Evolutionary conservation across 2,113 vertebrate genomes (phyloP), one percentile per base, ranked within the genome.

Genomic region (Oreochromis spilurus): DNA sequence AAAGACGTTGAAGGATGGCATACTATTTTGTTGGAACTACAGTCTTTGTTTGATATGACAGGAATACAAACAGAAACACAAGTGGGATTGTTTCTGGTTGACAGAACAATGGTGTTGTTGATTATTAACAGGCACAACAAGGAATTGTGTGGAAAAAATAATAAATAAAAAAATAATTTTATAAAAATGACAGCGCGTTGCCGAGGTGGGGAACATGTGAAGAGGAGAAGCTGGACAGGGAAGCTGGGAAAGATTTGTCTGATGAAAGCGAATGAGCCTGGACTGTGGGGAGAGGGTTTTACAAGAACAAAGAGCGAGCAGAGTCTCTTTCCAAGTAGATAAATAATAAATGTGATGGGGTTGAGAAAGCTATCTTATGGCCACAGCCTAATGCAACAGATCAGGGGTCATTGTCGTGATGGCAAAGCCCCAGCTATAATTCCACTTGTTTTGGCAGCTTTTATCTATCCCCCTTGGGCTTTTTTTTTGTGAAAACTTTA

Each of bases 261-360:
- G 90, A 86, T 92, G 83, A 88, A 93, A 91, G 53, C 57, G 62
- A 91, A 91, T 75, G 58, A 89, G 78, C 24, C 34, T 67, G 55
- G 19, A 57, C 81, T 54, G 78, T 31, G 83, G 53, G 45, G 80
- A 65, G 77, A 79, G 81, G 67, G 83, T 77, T 79, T 82, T 40
- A 87, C 40, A 77, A 82, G 80, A 75, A 36, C 54, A 62, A 81
- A 80, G 31, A 62, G 77, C 45, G 36, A 72, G 31, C 36, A 78
- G 52, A 81, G 82, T 67, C 24, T 87, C 62, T 89, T 82, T 93
- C 88, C 84, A 81, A 84, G 84, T 45, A 60, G 85, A 88, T 95
- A 65, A 93, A 93, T 94, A 89, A 92, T 94, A 93, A 79, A 94
- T 92, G 87, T 81, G 82, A 91, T 84, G 84, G 84, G 50, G 54